These are phyloP conservation scores for Pyrocoelia pectoralis DNA, from an alignment of 2,888 invertebrate species.

Conservation along the genomic window DNA sequence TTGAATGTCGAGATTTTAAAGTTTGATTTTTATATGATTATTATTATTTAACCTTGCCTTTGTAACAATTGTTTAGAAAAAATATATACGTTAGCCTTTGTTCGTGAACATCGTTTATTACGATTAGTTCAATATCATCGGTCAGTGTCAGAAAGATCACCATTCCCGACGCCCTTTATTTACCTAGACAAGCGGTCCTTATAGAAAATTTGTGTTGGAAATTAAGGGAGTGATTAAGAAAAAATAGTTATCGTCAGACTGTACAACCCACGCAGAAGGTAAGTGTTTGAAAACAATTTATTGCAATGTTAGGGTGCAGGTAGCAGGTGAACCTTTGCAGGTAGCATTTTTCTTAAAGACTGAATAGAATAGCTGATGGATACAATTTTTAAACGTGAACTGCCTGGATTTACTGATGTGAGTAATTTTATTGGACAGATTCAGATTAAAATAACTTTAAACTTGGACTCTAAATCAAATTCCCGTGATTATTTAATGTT, in stretches of 20 bases:
- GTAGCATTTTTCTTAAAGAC: too few relatives aligned
- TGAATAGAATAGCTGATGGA: background rate
- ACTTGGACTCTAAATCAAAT: too few relatives aligned
- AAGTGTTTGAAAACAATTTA: conserved; percentile 3
- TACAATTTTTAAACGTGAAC: background rate
- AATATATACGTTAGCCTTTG: background rate
- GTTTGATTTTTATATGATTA: background rate
- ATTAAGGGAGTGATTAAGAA: background rate
- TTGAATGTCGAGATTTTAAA: background rate
- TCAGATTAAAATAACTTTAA: background rate
- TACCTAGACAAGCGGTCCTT: background rate
- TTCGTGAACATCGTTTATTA: background rate
- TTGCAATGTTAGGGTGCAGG: background rate
- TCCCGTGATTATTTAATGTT: too few relatives aligned
- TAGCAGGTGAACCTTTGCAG: background rate
- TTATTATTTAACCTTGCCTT: conserved; percentile 3
- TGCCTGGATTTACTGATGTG: background rate
- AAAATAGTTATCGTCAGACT: conserved; percentile 2
- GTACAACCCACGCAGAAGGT: background rate
- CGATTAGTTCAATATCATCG: background rate
- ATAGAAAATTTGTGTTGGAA: background rate
- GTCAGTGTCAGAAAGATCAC: background rate
- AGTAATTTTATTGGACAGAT: background rate
- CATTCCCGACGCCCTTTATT: background rate
- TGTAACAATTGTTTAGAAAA: background rate